Evolutionary conservation across 2,888 invertebrate genomes (phyloP).

Genomic region (Acanthosepion esculentum): DNA sequence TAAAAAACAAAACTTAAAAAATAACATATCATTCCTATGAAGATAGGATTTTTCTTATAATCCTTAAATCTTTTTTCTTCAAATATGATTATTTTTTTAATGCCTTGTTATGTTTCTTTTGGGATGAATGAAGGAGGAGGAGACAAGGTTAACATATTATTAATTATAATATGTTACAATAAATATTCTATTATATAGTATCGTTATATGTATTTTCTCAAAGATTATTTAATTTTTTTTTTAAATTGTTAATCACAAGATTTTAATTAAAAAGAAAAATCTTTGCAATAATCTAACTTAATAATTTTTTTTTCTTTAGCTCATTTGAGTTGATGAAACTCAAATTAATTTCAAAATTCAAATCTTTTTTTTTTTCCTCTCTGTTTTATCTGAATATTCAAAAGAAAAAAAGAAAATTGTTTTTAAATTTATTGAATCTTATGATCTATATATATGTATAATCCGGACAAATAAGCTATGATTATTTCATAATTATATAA

Average conservation of each 20-base stretch:
- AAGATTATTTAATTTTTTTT: too few species aligned
- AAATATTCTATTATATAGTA: not conserved
- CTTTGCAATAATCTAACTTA: not conserved
- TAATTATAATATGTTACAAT: not conserved
- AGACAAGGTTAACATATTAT: not conserved
- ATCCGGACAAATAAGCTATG: not conserved
- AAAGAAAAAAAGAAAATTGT: not conserved
- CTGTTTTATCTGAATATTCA: not conserved
- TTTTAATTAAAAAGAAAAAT: not conserved
- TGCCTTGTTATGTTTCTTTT: not conserved
- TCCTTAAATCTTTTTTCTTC: not conserved
- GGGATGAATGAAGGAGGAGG: not conserved
- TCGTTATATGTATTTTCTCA: not conserved
- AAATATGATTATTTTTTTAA: slow-evolving; percentile 20
- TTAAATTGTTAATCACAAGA: not conserved
- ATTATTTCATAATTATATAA: slow-evolving; percentile 16
- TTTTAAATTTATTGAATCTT: not conserved
- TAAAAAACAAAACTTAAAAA: not conserved
- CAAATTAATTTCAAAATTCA: not conserved
- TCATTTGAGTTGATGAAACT: too few species aligned
- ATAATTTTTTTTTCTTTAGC: too few species aligned
- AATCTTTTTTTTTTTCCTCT: not conserved
- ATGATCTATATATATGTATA: slow-evolving; percentile 22
- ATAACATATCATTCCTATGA: not conserved
- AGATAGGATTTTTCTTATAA: not conserved